Evolutionary conservation across 2,888 invertebrate species (phyloP), one percentile per base, ranked within the genome.

Genomic region (Alloscopus bannaensis): DNA sequence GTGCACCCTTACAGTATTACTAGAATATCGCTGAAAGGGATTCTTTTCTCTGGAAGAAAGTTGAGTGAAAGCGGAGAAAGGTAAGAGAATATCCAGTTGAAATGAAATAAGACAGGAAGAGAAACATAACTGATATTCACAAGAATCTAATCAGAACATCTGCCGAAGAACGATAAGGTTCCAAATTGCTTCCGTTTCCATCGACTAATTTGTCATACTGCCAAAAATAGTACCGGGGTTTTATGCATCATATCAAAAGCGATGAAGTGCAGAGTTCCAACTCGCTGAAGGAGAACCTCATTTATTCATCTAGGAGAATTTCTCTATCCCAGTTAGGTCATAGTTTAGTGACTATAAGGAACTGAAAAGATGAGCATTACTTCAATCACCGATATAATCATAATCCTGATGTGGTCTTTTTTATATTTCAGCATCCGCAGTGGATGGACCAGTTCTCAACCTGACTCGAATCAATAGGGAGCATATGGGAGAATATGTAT

Each of bases 381-480:
- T 40, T 40, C 13, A 11, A 40, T 8, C 13, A 40, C 40, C 40
- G 11, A 40, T 11, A 40, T 11, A 40, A 13, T 40, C 40, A 13
- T 11, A 40, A 40, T 40, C 40, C 40, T 40, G 13, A 40, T 40
- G 8, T 40, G 40, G n/a, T n/a, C n/a, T n/a, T n/a, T n/a, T n/a
- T n/a, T n/a, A 29, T n/a, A 64, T 88, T 87, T 75, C 89, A 91
- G 94, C 93, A 83, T 92, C 93, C 13, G 93, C 94, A 42, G 92
- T 94, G 0, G 92, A 92, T 66, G 95, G 95, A 0, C 91, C 92
- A 75, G 91, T 92, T n/a, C 89, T 96, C 83, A 95, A 93, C 88
- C 92, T 96, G 83, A 94, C 93, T 0, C 91, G 90, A 86, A 91
- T 94, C 42, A 93, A 91, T 84, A 90, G 94, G 62, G 92, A 92